A percentile compares a stretch with the other conserved stretches of the same genome.
Evolutionary conservation across 2,888 invertebrate species (phyloP).

Genomic region (Dryadula phaetusa): DNA sequence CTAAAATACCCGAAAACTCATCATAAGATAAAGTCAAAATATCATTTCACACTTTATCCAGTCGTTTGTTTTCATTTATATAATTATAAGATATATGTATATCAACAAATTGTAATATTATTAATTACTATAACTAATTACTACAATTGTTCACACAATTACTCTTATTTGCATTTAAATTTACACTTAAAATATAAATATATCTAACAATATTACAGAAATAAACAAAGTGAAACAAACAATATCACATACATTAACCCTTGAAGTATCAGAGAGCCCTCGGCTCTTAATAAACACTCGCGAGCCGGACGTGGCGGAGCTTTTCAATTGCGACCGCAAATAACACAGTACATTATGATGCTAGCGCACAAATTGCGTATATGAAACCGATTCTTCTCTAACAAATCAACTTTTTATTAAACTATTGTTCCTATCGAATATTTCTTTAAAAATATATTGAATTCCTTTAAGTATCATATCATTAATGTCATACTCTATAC

Average conservation of each 20-base stretch:
- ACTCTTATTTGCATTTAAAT: no score
- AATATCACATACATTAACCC: slow-evolving; percentile 27
- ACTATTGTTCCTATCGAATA: not conserved
- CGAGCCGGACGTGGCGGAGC: slow-evolving; percentile 24
- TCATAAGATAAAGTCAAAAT: no score
- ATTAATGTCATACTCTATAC: no score
- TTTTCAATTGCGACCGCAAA: slow-evolving; percentile 35
- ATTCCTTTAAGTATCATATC: no score
- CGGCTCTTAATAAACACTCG: slow-evolving; percentile 33
- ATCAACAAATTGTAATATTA: no score
- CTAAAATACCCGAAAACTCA: no score
- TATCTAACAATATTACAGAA: not conserved
- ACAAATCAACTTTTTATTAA: not conserved
- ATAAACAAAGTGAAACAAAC: slow-evolving; percentile 21
- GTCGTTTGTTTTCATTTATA: no score
- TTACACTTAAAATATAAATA: no score
- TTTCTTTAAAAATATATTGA: not conserved
- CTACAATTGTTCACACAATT: no score
- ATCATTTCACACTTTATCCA: no score
- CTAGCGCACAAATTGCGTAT: slow-evolving; percentile 4
- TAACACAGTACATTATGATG: slow-evolving; percentile 25
- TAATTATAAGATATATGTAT: no score
- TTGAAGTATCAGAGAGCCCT: slow-evolving; percentile 21
- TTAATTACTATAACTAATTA: no score
- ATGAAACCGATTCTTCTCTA: slow-evolving; percentile 7